Conservation (phyloP, 2,888 invertebrate genomes). For the Drosophila mayaguana region DNA sequence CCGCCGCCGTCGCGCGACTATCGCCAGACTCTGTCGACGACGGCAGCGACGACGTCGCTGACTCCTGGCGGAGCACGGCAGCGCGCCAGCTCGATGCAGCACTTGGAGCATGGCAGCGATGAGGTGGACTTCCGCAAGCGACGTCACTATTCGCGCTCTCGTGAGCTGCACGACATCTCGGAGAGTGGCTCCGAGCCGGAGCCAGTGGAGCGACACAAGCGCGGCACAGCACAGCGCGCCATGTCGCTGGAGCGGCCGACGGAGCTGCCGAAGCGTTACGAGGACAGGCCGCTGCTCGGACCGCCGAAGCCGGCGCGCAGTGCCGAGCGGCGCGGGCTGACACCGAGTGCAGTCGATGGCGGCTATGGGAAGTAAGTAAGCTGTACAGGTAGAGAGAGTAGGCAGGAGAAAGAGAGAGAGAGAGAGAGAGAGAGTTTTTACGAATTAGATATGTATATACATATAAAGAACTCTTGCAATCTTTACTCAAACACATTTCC, state of each 20-base stretch:
- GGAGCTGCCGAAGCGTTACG: conserved; percentile 68
- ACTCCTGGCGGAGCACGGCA: conserved; percentile 47
- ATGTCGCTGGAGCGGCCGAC: conserved; percentile 69
- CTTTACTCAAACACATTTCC: not conserved
- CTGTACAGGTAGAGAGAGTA: no score
- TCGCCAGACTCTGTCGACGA: conserved; percentile 65
- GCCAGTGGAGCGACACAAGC: conserved; percentile 76
- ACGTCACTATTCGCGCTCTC: conserved; percentile 85
- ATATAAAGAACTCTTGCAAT: no score
- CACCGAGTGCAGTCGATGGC: conserved; percentile 43
- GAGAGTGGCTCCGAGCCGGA: conserved; percentile 85
- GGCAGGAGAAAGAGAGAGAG: no score
- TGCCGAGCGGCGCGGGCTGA: conserved; percentile 75
- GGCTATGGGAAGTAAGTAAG: conserved; percentile 58
- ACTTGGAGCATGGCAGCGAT: conserved; percentile 82
- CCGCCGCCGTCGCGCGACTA: conserved; percentile 76
- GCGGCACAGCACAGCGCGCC: conserved; percentile 64
- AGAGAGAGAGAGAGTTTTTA: no score
- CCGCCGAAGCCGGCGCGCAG: conserved; percentile 85
- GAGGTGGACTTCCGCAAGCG: conserved; percentile 83
- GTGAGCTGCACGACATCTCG: conserved; percentile 85
- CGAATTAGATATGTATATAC: no score
- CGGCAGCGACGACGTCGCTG: conserved; percentile 10
- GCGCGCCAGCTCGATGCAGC: conserved; percentile 84
- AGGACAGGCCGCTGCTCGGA: conserved; percentile 73